phyloP scores from a whole-genome alignment of 2,888 invertebrate species.

The Lasioglossum calceatum region DNA sequence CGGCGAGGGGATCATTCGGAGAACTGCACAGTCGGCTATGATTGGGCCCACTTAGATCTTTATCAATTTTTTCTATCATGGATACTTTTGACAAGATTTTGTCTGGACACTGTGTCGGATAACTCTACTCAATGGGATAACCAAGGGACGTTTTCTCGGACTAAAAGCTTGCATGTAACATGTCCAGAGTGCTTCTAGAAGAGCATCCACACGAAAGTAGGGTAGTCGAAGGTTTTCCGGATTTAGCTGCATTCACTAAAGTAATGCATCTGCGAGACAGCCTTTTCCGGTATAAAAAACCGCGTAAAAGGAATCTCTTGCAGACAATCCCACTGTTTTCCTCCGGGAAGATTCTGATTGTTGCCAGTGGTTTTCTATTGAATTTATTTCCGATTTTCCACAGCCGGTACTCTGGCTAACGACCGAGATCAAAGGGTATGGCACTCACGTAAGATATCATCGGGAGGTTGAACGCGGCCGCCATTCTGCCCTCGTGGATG shows the following conservation, averaged over 20 bases:
- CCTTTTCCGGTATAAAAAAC: slow-evolving; percentile 2
- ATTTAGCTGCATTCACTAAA: not conserved
- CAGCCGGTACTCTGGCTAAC: not conserved
- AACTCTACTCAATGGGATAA: not conserved
- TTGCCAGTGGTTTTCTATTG: not conserved
- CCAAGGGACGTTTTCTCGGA: not conserved
- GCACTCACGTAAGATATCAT: slow-evolving; percentile 98
- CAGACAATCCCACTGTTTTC: not conserved
- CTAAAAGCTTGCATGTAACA: slow-evolving; percentile 33
- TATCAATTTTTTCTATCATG: not conserved
- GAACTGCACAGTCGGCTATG: not conserved
- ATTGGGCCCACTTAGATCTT: not conserved
- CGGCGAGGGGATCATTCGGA: not conserved
- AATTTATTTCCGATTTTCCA: not conserved
- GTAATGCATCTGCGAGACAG: slow-evolving; percentile 21
- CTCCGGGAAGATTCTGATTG: not conserved
- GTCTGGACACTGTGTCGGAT: not conserved
- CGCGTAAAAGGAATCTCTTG: not conserved
- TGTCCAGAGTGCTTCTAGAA: slow-evolving; percentile 26
- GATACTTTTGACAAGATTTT: not conserved
- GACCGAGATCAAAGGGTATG: not conserved
- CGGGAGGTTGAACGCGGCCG: slow-evolving; percentile 96
- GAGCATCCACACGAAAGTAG: not conserved
- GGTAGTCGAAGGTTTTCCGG: not conserved
- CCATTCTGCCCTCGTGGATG: slow-evolving; percentile 96